phyloP scores from a whole-genome alignment of 2,888 invertebrate genomes.

The Leptothorax acervorum region DNA sequence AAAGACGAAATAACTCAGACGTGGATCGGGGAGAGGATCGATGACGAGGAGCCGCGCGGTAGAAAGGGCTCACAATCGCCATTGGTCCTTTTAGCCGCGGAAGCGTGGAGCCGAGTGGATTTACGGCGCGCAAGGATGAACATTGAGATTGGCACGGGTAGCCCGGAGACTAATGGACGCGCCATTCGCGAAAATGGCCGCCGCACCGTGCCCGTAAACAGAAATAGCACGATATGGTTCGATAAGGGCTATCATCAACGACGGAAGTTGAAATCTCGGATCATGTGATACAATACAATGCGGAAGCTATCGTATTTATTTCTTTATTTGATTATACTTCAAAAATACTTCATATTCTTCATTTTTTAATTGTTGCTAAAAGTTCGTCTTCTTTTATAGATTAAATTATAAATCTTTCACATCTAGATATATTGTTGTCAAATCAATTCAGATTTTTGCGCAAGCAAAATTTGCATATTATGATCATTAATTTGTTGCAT shows the following conservation, averaged over 20 bases:
- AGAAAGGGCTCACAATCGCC: conserved; percentile 65
- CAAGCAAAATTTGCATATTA: not conserved
- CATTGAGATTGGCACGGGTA: conserved; percentile 70
- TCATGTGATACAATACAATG: not conserved
- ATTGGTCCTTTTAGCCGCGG: conserved; percentile 67
- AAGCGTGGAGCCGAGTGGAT: conserved; percentile 67
- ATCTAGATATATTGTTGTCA: not conserved
- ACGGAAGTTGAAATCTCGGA: not conserved
- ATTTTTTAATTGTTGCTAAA: not conserved
- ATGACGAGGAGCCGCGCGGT: conserved; percentile 50
- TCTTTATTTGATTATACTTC: not conserved
- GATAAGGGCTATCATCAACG: conserved; percentile 62
- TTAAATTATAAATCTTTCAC: conserved; percentile 3
- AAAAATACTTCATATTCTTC: not conserved
- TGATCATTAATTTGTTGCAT: not conserved
- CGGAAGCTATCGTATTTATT: conserved; percentile 2
- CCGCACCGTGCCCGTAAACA: conserved; percentile 68
- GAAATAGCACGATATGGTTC: conserved; percentile 68
- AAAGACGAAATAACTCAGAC: conserved; percentile 57
- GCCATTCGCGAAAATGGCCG: conserved; percentile 65
- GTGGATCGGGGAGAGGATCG: conserved; percentile 61
- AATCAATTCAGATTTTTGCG: conserved; percentile 15
- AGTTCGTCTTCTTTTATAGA: not conserved
- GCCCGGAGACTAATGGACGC: conserved; percentile 73
- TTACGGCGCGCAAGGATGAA: conserved; percentile 65